Evolutionary conservation across 1,140 invertebrate species (phyloP), one percentile per base, ranked within the genome.

Genomic region (Nylanderia fulva): DNA sequence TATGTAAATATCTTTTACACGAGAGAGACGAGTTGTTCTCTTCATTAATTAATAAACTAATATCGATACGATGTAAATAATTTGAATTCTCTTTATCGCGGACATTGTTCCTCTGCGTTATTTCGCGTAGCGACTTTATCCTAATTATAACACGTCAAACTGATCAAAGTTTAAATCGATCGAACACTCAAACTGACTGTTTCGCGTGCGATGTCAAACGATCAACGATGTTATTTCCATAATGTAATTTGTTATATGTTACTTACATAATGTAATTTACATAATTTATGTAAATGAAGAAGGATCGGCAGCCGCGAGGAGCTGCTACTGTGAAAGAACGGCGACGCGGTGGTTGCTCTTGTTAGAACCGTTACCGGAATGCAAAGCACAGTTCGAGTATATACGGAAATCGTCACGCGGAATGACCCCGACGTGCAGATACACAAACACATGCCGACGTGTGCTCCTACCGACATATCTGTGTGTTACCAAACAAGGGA

Each of bases 321-420:
- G 0, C 9, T 45, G 13, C 42, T 48, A 8, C 68, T 13, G 0
- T 61, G 61, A 85, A 33, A 87, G 61, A 64, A 24, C 15, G 2
- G n/a, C 15, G 11, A 21, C 24, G 18, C 66, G 42, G 21, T 61
- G 74, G 21, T 39, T 85, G 24, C 45, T 72, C 56, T 54, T 24
- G 24, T 8, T 42, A 18, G 42, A 69, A 75, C 87, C 86, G 83
- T 88, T 88, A 76, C 1, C 63, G 74, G 45, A 45, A 88, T 89
- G 88, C 88, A 89, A 88, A 89, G 58, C 63, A 27, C 56, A 64
- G 63, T 84, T 87, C 68, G 74, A 86, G 76, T 85, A 72, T 85
- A 72, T 83, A 80, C 36, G 58, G 58, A 72, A 89, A 88, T 86
- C 72, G 56, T 88, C 69, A 76, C 60, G 74, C 61, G 45, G 11